Conservation (phyloP, 2,888 invertebrate species). For the Clistopyga incitator region DNA sequence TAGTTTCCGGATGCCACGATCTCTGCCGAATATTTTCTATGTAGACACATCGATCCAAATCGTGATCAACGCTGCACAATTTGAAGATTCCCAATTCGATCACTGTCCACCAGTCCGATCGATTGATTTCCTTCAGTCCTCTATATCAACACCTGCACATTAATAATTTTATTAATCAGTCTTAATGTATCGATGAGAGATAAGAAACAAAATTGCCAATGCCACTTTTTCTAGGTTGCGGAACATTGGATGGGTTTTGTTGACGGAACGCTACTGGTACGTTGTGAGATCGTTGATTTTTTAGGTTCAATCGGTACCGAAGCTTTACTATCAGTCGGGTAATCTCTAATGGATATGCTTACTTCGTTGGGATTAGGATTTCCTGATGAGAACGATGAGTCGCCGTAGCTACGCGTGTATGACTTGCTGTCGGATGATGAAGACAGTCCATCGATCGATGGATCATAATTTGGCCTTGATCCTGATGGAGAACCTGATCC, state of each 20-base stretch:
- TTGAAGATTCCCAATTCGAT: constrained; percentile 1
- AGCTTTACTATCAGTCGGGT: neutral
- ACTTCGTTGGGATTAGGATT: neutral
- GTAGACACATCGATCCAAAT: neutral
- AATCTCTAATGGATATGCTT: neutral
- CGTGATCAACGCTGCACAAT: constrained; percentile 7
- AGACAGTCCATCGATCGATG: neutral
- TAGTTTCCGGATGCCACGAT: neutral
- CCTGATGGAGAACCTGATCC: neutral
- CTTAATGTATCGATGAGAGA: neutral
- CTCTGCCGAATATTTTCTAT: neutral
- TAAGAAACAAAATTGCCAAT: neutral
- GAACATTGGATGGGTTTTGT: neutral
- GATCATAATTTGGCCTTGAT: neutral
- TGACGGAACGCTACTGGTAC: neutral
- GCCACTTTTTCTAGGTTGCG: neutral
- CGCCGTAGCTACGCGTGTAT: neutral
- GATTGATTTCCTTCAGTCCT: neutral
- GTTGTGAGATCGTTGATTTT: neutral
- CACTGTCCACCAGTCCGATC: neutral
- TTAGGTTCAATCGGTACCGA: neutral
- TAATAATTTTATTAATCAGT: neutral
- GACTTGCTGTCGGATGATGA: neutral
- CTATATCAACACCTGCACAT: neutral
- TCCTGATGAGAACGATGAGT: neutral